Percentiles rank a stretch among this genome's conserved stretches.
phyloP scores from a whole-genome alignment of 2,113 vertebrate genomes.

The Corynorhinus townsendii region DNA sequence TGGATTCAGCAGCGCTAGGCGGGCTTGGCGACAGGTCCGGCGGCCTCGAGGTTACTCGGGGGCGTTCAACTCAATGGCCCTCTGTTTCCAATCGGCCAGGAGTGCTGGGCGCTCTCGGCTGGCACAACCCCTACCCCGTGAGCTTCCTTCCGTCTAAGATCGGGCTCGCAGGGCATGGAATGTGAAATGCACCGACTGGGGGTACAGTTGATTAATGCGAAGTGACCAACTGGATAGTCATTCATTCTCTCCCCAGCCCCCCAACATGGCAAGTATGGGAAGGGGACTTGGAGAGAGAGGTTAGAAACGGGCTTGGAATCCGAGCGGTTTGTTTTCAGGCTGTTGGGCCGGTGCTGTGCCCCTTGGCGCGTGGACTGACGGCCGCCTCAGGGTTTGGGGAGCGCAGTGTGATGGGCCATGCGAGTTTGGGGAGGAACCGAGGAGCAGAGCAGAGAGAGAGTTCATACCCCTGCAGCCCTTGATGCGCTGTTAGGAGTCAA shows the following conservation, averaged over 20 bases:
- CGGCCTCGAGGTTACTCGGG: slow-evolving; percentile 54
- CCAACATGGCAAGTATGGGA: not conserved
- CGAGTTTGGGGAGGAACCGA: not conserved
- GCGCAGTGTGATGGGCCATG: not conserved
- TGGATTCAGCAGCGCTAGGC: not conserved
- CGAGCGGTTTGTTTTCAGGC: not conserved
- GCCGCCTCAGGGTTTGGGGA: not conserved
- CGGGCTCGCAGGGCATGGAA: not conserved
- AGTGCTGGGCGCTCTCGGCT: not conserved
- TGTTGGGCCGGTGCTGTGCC: not conserved
- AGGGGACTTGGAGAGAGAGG: not conserved
- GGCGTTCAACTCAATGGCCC: slow-evolving; percentile 25
- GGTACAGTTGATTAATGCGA: not conserved
- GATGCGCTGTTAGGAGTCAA: accelerated
- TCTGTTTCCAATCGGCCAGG: not conserved
- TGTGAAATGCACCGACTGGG: not conserved
- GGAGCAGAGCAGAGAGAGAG: not conserved
- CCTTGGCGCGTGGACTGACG: not conserved
- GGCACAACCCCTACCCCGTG: not conserved
- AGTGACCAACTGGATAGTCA: not conserved
- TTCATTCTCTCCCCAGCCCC: not conserved
- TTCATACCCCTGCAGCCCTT: not conserved
- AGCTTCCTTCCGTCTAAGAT: not conserved
- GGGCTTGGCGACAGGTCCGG: slow-evolving; percentile 5
- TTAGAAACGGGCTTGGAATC: not conserved